Percentiles rank a stretch among this genome's conserved stretches.
Evolutionary conservation across 2,113 vertebrate genomes (phyloP).

Genomic region (Suncus etruscus): DNA sequence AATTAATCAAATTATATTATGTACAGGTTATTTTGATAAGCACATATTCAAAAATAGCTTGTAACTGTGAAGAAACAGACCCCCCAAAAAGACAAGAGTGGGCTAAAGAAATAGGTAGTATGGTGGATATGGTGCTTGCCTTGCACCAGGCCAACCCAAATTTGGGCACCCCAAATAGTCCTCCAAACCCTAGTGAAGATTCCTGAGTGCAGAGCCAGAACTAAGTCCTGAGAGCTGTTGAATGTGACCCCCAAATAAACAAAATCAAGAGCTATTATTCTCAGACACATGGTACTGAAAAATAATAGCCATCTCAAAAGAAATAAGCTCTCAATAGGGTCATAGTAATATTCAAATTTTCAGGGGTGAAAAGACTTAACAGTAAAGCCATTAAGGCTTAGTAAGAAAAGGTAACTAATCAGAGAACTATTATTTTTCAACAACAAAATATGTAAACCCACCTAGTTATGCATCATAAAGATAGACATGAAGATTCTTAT

Average conservation of each 20-base stretch:
- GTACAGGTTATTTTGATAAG: background rate
- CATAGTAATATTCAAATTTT: slow-evolving; percentile 29
- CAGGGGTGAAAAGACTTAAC: slow-evolving; percentile 49
- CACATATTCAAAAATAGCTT: background rate
- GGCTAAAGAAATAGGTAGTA: too few species aligned
- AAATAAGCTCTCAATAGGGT: slow-evolving; percentile 22
- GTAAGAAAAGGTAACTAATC: slow-evolving; percentile 24
- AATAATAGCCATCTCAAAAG: slow-evolving; percentile 7
- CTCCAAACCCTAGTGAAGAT: too few species aligned
- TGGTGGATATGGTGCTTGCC: too few species aligned
- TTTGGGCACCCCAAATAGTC: too few species aligned
- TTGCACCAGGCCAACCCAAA: too few species aligned
- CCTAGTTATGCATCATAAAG: background rate
- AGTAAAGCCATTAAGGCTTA: slow-evolving; percentile 38
- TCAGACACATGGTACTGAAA: slow-evolving; percentile 17
- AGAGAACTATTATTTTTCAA: background rate
- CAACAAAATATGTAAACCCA: background rate
- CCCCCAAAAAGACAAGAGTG: background rate
- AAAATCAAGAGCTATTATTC: slow-evolving; percentile 1
- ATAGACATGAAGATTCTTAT: background rate
- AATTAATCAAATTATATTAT: slow-evolving; percentile 11
- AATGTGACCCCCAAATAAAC: background rate
- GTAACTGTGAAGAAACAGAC: too few species aligned
- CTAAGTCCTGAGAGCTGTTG: too few species aligned
- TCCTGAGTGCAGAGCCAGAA: too few species aligned